Evolutionary conservation across 2,113 vertebrate genomes (phyloP).

Genomic region (Polypterus bichir): DNA sequence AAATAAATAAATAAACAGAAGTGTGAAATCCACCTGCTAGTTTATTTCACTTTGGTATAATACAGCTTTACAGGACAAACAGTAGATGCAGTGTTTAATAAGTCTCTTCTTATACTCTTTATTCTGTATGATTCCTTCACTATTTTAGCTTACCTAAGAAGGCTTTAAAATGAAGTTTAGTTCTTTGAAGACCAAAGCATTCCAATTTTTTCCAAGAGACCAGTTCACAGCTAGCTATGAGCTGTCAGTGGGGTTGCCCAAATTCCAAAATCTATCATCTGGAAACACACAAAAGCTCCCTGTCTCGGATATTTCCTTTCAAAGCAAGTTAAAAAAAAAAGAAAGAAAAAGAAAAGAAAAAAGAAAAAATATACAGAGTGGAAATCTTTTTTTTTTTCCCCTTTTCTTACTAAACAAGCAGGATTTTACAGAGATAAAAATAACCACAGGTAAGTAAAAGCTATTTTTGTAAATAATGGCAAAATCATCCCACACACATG

Average conservation of each 20-base stretch:
- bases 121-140: slow-evolving; percentile 68
- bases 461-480: slow-evolving; percentile 66
- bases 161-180: slow-evolving; percentile 94
- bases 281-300: slow-evolving; percentile 97
- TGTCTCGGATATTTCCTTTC: slow-evolving; percentile 71
- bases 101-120: slow-evolving; percentile 67
- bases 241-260: slow-evolving; percentile 91
- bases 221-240: slow-evolving; percentile 96
- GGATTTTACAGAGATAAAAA: slow-evolving; percentile 62
- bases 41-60: slow-evolving; percentile 29
- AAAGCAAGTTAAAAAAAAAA: slow-evolving; percentile 49
- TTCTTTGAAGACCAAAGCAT: slow-evolving; percentile 98
- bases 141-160: slow-evolving; percentile 92
- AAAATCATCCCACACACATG: slow-evolving; percentile 66
- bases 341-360: slow-evolving; percentile 34
- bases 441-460: slow-evolving; percentile 66
- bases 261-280: slow-evolving; percentile 99
- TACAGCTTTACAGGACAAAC: slow-evolving; percentile 27
- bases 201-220: slow-evolving; percentile 95
- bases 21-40: not conserved
- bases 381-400: slow-evolving; percentile 70
- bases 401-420: slow-evolving; percentile 43
- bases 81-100: slow-evolving; percentile 40
- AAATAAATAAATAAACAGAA: not conserved
- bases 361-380: slow-evolving; percentile 49